Conservation (phyloP, 2,888 invertebrate species). For the Zaprionus lineosus region DNA sequence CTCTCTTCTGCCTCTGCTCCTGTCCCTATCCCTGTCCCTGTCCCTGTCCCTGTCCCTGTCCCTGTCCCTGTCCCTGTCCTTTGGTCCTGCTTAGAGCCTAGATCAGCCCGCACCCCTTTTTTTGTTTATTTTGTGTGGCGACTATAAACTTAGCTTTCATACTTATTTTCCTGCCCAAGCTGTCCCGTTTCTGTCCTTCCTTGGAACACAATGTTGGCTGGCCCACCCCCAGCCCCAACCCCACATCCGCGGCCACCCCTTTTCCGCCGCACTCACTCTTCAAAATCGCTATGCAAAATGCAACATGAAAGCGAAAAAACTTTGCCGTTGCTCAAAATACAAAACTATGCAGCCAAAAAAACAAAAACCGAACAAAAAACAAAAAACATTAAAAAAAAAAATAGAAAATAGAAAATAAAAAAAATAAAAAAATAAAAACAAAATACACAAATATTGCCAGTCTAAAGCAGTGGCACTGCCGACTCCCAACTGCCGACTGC, state of each 20-base stretch:
- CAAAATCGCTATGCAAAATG: conserved; percentile 59
- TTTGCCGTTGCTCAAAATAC: conserved; percentile 54
- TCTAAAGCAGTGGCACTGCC: neutral
- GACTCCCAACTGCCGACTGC: too few relatives aligned
- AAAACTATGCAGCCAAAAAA: conserved; percentile 45
- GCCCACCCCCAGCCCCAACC: neutral
- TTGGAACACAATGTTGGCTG: conserved; percentile 60
- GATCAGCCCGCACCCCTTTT: too few relatives aligned
- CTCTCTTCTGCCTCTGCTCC: conserved; percentile 3
- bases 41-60: neutral
- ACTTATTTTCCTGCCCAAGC: conserved; percentile 55
- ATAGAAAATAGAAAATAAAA: too few relatives aligned
- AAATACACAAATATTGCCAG: conserved; percentile 1
- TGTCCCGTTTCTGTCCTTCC: conserved; percentile 33
- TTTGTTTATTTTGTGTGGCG: conserved; percentile 56
- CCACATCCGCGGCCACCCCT: too few relatives aligned
- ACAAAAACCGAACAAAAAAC: neutral
- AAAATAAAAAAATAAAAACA: neutral
- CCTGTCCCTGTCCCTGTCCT: conserved; percentile 4
- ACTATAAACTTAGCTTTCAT: conserved; percentile 69
- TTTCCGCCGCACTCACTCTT: neutral
- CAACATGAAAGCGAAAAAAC: conserved; percentile 63
- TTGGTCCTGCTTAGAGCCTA: too few relatives aligned
- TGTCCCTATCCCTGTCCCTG: too few relatives aligned
- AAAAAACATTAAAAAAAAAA: neutral